These are phyloP conservation scores for Podotricha telesiphe DNA, from an alignment of 2,888 invertebrate genomes.

Conservation along the genomic window DNA sequence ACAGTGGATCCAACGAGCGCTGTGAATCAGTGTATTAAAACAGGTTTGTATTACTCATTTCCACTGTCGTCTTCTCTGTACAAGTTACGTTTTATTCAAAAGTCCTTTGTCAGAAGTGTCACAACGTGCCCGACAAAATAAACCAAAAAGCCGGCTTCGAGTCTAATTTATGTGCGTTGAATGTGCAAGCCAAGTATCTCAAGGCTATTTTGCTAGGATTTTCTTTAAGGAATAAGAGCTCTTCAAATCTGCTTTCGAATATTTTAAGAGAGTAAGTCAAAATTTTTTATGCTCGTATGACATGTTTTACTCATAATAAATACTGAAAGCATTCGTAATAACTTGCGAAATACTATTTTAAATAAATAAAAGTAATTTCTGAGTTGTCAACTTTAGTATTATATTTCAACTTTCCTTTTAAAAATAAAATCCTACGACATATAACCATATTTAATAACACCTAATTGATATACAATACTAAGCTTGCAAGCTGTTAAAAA, in stretches of 20 bases:
- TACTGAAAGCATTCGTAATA: not conserved
- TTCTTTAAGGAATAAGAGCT: conserved; percentile 34
- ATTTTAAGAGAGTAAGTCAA: conserved; percentile 42
- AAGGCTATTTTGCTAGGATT: conserved; percentile 43
- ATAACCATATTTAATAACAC: too few relatives aligned
- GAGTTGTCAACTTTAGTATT: not conserved
- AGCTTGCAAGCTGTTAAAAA: too few relatives aligned
- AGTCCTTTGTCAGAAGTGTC: conserved; percentile 52
- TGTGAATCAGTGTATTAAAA: conserved; percentile 51
- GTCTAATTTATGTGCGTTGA: conserved; percentile 49
- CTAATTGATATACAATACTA: too few relatives aligned
- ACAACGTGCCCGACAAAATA: conserved; percentile 46
- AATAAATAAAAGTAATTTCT: not conserved
- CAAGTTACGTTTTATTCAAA: conserved; percentile 50
- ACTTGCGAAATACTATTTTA: not conserved
- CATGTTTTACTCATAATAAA: conserved; percentile 1
- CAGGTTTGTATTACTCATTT: conserved; percentile 51
- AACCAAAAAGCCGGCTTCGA: conserved; percentile 47
- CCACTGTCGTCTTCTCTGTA: conserved; percentile 41
- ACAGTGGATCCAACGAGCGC: conserved; percentile 37
- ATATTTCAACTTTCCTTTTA: not conserved
- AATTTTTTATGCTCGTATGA: conserved; percentile 29
- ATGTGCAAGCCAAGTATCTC: conserved; percentile 44
- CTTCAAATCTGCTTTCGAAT: conserved; percentile 43
- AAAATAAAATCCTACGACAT: too few relatives aligned